These are phyloP conservation scores for Apotomis capreana DNA, from an alignment of 2,888 invertebrate species.

Conservation along the genomic window DNA sequence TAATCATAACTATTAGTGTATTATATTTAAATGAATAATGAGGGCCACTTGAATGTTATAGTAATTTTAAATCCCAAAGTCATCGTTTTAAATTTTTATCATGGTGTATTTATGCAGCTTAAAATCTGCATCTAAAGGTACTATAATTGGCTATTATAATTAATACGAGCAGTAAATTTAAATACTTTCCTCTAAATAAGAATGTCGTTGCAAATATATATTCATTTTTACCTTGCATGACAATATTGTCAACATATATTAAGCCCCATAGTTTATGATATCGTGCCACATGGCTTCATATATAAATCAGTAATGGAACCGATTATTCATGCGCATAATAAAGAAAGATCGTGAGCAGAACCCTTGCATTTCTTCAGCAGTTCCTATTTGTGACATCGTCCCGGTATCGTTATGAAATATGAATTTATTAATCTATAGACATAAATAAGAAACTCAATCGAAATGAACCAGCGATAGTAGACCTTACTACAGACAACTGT, in stretches of 20 bases:
- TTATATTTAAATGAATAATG: too few species aligned
- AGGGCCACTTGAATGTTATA: too few species aligned
- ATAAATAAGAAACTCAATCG: conserved; percentile 6
- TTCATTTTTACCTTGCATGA: conserved; percentile 8
- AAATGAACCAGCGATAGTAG: not conserved
- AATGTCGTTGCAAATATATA: not conserved
- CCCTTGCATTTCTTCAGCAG: conserved; percentile 67
- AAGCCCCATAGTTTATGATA: conserved; percentile 62
- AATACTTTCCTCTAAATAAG: not conserved
- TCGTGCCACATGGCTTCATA: conserved; percentile 70
- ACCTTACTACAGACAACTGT: not conserved
- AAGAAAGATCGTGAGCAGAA: conserved; percentile 72
- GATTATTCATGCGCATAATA: conserved; percentile 83
- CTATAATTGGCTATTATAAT: too few species aligned
- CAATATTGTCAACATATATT: conserved; percentile 46
- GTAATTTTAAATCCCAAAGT: too few species aligned
- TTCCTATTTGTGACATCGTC: conserved; percentile 58
- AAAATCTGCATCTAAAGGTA: too few species aligned
- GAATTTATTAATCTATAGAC: conserved; percentile 43
- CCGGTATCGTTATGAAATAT: conserved; percentile 50
- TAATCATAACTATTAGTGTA: too few species aligned
- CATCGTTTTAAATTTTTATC: too few species aligned
- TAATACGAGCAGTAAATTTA: too few species aligned
- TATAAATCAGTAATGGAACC: conserved; percentile 78
- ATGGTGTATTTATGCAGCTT: too few species aligned